These are phyloP conservation scores for Latrodectus geometricus DNA, from an alignment of 1,140 invertebrate species.

Conservation along the genomic window DNA sequence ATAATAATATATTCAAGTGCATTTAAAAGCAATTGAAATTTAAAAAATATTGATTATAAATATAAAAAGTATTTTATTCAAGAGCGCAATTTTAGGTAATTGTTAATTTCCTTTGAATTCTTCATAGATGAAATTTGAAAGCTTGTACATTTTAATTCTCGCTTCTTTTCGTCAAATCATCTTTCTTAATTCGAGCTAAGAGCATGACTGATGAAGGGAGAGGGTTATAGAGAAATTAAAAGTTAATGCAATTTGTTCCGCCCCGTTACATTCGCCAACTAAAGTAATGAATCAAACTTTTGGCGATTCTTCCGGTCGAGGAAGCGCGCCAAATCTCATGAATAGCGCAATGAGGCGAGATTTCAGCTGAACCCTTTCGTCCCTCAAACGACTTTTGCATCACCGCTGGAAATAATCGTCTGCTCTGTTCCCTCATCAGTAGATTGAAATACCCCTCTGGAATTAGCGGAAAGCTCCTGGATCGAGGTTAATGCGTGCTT, in stretches of 20 bases:
- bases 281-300: slow-evolving; percentile 61
- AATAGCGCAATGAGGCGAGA: slow-evolving; percentile 52
- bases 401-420: slow-evolving; percentile 43
- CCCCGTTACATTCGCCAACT: slow-evolving; percentile 58
- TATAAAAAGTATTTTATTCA: too few species aligned
- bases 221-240: slow-evolving; percentile 56
- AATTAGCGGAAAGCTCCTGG: slow-evolving; percentile 12
- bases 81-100: too few species aligned
- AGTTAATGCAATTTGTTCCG: slow-evolving; percentile 52
- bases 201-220: slow-evolving; percentile 34
- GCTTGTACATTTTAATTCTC: too few species aligned
- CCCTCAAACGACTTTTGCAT: slow-evolving; percentile 27
- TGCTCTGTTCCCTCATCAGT: slow-evolving; percentile 31
- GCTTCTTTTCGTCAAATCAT: not conserved
- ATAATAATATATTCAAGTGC: too few species aligned
- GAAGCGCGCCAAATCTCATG: slow-evolving; percentile 56
- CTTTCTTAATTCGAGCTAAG: not conserved
- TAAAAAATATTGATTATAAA: too few species aligned
- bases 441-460: slow-evolving; percentile 27
- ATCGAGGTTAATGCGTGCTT: slow-evolving; percentile 16
- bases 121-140: too few species aligned
- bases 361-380: slow-evolving; percentile 41
- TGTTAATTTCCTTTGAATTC: too few species aligned
- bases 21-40: too few species aligned
- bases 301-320: slow-evolving; percentile 57